These are phyloP conservation scores for Drosophila equinoxialis DNA, from an alignment of 1,140 invertebrate genomes.

Conservation along the genomic window DNA sequence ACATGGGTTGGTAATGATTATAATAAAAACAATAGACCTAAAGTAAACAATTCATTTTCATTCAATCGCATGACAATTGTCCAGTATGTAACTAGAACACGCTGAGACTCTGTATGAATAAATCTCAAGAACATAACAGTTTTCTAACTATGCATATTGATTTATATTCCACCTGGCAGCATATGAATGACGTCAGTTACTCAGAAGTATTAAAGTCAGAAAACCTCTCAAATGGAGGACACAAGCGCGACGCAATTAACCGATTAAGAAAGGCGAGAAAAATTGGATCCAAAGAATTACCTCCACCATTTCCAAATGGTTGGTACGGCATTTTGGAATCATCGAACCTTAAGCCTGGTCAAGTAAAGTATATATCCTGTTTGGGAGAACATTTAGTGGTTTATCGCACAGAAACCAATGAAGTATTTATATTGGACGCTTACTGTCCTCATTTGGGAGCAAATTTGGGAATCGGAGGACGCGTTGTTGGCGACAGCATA, in stretches of 20 bases:
- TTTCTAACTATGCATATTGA: not conserved
- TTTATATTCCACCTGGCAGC: constrained; percentile 4
- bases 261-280: constrained; percentile 51
- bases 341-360: constrained; percentile 85
- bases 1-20: too few species aligned
- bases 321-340: constrained; percentile 93
- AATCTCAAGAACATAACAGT: not conserved
- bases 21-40: too few species aligned
- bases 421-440: constrained; percentile 90
- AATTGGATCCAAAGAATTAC: constrained; percentile 85
- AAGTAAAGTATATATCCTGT: constrained; percentile 87
- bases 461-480: constrained; percentile 91
- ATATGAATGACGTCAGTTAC: constrained; percentile 32
- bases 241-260: constrained; percentile 56
- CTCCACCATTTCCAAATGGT: constrained; percentile 94
- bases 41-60: too few species aligned
- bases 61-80: too few species aligned
- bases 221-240: not conserved
- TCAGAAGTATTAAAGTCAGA: constrained; percentile 4
- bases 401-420: constrained; percentile 86
- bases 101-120: too few species aligned
- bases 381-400: constrained; percentile 91
- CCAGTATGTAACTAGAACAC: too few species aligned
- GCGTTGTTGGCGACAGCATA: constrained; percentile 89
- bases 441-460: constrained; percentile 96